Base-by-base conservation (phyloP, 2,888 invertebrate genomes). In the Campaea margaritaria region DNA sequence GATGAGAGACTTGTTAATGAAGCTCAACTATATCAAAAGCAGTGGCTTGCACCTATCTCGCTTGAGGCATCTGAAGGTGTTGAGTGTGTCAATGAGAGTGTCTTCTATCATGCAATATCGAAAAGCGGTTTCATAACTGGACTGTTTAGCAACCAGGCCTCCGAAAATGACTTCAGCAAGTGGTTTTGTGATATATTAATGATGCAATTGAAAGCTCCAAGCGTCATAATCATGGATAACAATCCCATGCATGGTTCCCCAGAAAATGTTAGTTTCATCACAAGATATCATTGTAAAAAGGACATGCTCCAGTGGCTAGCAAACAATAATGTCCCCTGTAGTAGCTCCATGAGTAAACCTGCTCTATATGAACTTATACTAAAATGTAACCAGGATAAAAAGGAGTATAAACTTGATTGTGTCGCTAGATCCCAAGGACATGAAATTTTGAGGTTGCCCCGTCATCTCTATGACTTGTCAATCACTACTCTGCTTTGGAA, bases 111-210 rank as follows among this genome's bases (percentile, higher is more conserved):
- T 70, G 73, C 79, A 13, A 58, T 82, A 39, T 74, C 81, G 28
- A 73, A 59, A 38, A 34, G 52, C 10, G 78, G 79, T 38, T 72
- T 77, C 5, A 57, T 70, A 36, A 69, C 70, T 67, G 78, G 78
- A 38, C 64, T 87, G 58, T 83, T 78, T 58, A 70, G 70, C 48
- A 76, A 72, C 53, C 59, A 74, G 49, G 62, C 72, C 9, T 67
- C 68, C 14, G 66, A 65, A 66, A 65, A 73, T 21, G 67, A 74
- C 45, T 83, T 81, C 38, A 70, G 59, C n/a, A 85, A 81, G 58
- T 87, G 86, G 87, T 45, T 87, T n/a, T 64, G 65, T 55, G 75
- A 81, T 54, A 69, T 82, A 27, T 64, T 86, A 13, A 36, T 84
- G 10, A 63, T 69, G 16, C 31, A 39, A 7, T 61, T 87, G 14